Evolutionary conservation across 2,113 vertebrate species (phyloP).

Genomic region (Brachionichthys hirsutus): DNA sequence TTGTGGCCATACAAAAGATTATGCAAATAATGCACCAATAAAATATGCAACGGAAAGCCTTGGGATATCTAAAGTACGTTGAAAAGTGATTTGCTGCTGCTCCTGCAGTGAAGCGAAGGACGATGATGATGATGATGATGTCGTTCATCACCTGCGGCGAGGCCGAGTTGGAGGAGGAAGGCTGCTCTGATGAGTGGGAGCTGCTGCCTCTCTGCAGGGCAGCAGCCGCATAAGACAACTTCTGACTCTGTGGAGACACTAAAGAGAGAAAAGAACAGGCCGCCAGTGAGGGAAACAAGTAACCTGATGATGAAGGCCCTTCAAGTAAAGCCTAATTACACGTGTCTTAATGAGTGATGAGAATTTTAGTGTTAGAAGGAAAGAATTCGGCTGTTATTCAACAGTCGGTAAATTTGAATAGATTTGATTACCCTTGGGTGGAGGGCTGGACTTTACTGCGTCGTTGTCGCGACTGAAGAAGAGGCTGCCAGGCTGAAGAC

Average conservation of each 20-base stretch:
- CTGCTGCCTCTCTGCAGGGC: conserved; percentile 75
- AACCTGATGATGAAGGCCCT: background rate
- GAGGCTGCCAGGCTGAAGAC: conserved; percentile 83
- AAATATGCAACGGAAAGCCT: too few relatives aligned
- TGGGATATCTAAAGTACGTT: too few relatives aligned
- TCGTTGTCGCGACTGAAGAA: conserved; percentile 82
- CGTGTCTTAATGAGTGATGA: background rate
- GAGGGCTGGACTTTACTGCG: conserved; percentile 67
- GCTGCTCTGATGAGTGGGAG: conserved; percentile 45
- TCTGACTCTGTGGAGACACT: conserved; percentile 75
- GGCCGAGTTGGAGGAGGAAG: conserved; percentile 48
- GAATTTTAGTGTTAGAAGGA: background rate
- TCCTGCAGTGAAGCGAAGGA: background rate
- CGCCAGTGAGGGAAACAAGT: conserved; percentile 16
- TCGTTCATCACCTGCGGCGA: conserved; percentile 71
- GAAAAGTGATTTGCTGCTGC: background rate
- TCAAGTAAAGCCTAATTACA: conserved; percentile 14
- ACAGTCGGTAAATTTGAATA: background rate
- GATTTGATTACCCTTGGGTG: conserved; percentile 73
- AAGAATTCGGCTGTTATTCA: background rate
- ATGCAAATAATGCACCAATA: too few relatives aligned
- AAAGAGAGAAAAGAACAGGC: conserved; percentile 8
- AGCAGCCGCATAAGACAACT: conserved; percentile 83
- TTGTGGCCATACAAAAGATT: too few relatives aligned
- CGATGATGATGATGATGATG: background rate